Evolutionary conservation across 2,888 invertebrate genomes (phyloP).

Genomic region (Stomorhina lunata): DNA sequence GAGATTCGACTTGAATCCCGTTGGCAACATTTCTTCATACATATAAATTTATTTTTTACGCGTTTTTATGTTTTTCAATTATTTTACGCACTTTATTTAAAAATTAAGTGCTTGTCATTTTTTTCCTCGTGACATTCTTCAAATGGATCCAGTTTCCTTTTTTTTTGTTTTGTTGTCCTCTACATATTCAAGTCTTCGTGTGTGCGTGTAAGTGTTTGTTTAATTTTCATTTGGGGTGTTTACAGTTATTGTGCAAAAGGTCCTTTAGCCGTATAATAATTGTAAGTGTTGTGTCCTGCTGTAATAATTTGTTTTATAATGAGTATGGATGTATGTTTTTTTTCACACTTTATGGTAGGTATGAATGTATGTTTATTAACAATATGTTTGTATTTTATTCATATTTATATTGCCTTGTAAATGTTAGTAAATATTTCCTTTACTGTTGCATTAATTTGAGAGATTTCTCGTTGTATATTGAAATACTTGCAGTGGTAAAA

Average conservation of each 20-base stretch:
- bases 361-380: slow-evolving; percentile 11
- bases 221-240: slow-evolving; percentile 42
- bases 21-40: slow-evolving; percentile 1
- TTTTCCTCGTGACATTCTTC: slow-evolving; percentile 36
- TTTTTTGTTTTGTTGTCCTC: neutral
- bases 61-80: slow-evolving; percentile 62
- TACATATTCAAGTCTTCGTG: no score
- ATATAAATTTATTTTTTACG: slow-evolving; percentile 48
- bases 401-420: neutral
- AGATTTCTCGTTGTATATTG: neutral
- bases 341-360: neutral
- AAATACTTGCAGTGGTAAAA: neutral
- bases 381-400: neutral
- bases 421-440: neutral
- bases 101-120: slow-evolving; percentile 66
- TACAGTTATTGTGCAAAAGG: neutral
- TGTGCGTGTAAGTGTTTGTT: no score
- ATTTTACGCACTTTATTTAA: slow-evolving; percentile 63
- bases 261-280: slow-evolving; percentile 34
- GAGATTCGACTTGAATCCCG: slow-evolving; percentile 37
- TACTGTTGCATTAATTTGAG: slow-evolving; percentile 32
- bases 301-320: slow-evolving; percentile 67
- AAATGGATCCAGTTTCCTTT: slow-evolving; percentile 23
- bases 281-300: slow-evolving; percentile 58
- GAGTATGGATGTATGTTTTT: slow-evolving; percentile 18